Evolutionary conservation across 2,888 invertebrate genomes (phyloP), one percentile per base, ranked within the genome.

Genomic region (Drosophila diplacantha): DNA sequence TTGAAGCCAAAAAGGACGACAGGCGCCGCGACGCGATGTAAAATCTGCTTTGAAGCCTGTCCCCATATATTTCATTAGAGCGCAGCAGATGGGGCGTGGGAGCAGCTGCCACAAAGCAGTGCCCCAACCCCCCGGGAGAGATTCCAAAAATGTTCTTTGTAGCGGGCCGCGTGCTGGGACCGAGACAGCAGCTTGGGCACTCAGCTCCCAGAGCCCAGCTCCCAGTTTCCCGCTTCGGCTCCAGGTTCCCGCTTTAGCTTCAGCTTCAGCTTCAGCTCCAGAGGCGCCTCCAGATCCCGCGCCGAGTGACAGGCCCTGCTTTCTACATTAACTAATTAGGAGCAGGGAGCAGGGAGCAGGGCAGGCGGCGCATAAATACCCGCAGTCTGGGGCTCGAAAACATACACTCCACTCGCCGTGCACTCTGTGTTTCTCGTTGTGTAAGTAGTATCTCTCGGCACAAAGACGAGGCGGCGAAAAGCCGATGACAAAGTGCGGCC

Each of bases 261-360:
- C 47, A 7, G 16, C 52, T 37, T 12, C 24, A n/a, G 16, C 43
- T 18, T 18, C 47, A 7, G 16, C 52, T 37, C n/a, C 24, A 24
- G 24, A 20, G 22, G 16, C 52, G n/a, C 29, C 38, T 22, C 18
- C 26, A 18, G 16, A 39, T 22, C 16, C 38, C 35, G 31, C 44
- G 51, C 52, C 52, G 63, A 74, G 63, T 60, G 80, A 61, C 75
- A 39, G 77, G 71, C 80, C 58, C 37, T 56, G 41, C 61, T 53
- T 64, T 31, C 41, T 64, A 83, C 77, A 77, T 77, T 81, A 77
- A 83, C 82, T 77, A 77, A 77, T 77, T 83, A 77, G 75, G 67
- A 72, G 67, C 69, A 50, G 54, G 47, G n/a, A 34, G n/a, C 34
- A 5, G 52, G 47, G 8, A 34, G 26, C 59, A 31, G 37, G 49